Base-by-base conservation (phyloP, 2,113 vertebrate genomes). In the Paralichthys olivaceus region DNA sequence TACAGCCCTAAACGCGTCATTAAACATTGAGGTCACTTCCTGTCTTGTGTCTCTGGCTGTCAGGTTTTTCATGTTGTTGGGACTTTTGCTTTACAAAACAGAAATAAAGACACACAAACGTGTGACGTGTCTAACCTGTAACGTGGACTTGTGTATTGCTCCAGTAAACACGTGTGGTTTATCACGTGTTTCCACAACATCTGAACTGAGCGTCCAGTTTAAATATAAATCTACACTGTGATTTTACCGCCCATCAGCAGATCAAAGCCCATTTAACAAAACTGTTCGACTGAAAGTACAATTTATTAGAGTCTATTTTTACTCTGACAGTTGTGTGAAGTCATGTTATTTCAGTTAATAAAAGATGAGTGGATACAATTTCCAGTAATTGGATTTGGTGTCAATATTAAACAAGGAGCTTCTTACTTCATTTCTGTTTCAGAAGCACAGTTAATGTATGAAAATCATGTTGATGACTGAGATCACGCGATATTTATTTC, bases 11-110 rank as follows among this genome's bases (percentile, higher is more conserved):
- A 62, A 88, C 7, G 71, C 20, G 1, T 60, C 84, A 70, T 64
- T 54, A 37, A 82, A 80, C 22, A 23, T 56, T 90, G 88, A 90
- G 81, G 85, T 93, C 89, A 91, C 84, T 87, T 91, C 90, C 88
- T 85, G 49, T 76, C 61, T 67, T 8, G 29, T 25, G 62, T 64
- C n/a, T 20, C 4, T 14, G 5, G 1, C 22, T 65, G 29, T 68
- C 59, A 20, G 76, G 22, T 5, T 26, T 43, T 0, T 20, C 53
- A 23, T 78, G 26, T 4, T 61, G n/a, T 57, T 76, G 6, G 57
- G 22, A 32, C 8, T 61, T 29, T 12, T 49, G 45, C 17, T 55
- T 22, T 13, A 23, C 53, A 55, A 23, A 55, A 20, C 7, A 51
- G 8, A 23, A 55, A 20, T 9, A n/a, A n/a, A 47, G 4, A 47